These are phyloP conservation scores for Xylota sylvarum DNA, from an alignment of 2,888 invertebrate genomes.

Conservation along the genomic window DNA sequence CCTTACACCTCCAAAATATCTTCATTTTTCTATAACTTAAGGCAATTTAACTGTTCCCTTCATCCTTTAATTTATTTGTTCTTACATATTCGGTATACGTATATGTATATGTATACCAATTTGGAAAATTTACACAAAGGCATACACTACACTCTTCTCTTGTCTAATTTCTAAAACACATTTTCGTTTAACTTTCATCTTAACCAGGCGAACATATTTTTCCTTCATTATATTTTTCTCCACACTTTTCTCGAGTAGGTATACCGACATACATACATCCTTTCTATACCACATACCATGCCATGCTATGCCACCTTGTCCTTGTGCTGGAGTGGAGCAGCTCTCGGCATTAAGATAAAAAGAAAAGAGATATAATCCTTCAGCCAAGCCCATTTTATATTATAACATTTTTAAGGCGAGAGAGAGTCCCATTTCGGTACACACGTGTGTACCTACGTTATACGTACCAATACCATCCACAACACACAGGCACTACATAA, in stretches of 20 bases:
- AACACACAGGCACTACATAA: slow-evolving; percentile 35
- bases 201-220: not conserved
- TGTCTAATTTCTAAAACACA: not conserved
- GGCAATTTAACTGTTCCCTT: too few species aligned
- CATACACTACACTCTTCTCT: not conserved
- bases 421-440: slow-evolving; percentile 56
- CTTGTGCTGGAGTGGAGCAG: not conserved
- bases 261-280: not conserved
- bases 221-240: not conserved
- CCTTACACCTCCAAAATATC: too few species aligned
- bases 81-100: not conserved
- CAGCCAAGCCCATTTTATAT: slow-evolving; percentile 64
- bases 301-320: too few species aligned
- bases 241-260: not conserved
- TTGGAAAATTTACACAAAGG: not conserved
- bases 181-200: slow-evolving; percentile 4
- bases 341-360: slow-evolving; percentile 39
- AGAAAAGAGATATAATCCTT: slow-evolving; percentile 55
- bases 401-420: slow-evolving; percentile 36
- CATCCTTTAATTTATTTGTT: too few species aligned
- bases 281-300: too few species aligned
- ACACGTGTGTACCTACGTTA: slow-evolving; percentile 19
- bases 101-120: too few species aligned
- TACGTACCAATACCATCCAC: not conserved
- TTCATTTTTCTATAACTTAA: too few species aligned